These are phyloP conservation scores for Leptestheria dahalacensis DNA, from an alignment of 1,140 invertebrate genomes.

Conservation along the genomic window DNA sequence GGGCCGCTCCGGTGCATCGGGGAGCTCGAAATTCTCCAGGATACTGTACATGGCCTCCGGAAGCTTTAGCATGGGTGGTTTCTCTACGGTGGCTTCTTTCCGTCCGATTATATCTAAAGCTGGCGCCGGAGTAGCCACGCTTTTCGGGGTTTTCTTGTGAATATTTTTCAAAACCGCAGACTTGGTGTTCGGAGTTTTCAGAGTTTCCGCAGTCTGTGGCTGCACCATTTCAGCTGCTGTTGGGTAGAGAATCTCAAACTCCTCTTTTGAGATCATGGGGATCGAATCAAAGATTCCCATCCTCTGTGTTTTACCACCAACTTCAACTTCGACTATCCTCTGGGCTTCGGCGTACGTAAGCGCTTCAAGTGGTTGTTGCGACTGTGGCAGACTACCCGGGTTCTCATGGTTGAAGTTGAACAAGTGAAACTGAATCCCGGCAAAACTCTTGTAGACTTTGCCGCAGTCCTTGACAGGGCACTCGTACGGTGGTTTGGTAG, in stretches of 20 bases:
- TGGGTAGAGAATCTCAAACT: conserved; percentile 7
- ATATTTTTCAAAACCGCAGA: conserved; percentile 16
- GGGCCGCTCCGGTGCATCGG: conserved; percentile 14
- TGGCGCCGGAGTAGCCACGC: conserved; percentile 18
- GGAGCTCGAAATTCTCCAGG: conserved; percentile 10
- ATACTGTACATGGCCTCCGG: conserved; percentile 13
- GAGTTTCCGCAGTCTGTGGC: conserved; percentile 15
- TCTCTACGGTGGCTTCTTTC: conserved; percentile 22
- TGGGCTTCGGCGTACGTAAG: conserved; percentile 62
- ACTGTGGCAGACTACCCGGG: conserved; percentile 2
- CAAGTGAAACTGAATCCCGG: conserved; percentile 69
- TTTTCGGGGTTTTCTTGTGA: conserved; percentile 23
- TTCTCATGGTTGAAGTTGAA: conserved; percentile 64
- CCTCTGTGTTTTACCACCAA: conserved; percentile 45
- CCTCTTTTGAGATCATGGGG: conserved; percentile 18
- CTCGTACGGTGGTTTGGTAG: conserved; percentile 64
- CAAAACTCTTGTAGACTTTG: conserved; percentile 67
- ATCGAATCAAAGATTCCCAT: conserved; percentile 35
- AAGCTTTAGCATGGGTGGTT: conserved; percentile 16
- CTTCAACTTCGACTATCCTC: conserved; percentile 66
- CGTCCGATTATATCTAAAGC: conserved; percentile 19
- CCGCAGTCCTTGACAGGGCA: conserved; percentile 69
- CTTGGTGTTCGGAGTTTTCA: conserved; percentile 20
- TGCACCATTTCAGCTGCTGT: conserved; percentile 14
- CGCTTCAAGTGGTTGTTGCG: conserved; percentile 31